Conservation (phyloP, 2,797 vertebrate genomes). For the Glossophaga mutica region DNA sequence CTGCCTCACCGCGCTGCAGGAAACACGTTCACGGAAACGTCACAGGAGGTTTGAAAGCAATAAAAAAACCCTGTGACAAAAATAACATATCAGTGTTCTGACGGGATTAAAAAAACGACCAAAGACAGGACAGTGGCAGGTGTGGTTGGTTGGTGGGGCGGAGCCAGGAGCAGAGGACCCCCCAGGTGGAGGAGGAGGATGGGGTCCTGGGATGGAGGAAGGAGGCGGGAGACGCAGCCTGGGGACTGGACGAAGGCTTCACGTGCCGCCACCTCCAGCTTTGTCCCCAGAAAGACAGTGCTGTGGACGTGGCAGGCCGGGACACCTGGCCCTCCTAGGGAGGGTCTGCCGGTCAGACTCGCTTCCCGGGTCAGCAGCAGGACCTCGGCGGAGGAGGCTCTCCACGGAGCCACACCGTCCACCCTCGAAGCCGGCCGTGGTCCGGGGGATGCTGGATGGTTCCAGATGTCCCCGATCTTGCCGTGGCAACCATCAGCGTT, state of each 20-base stretch:
- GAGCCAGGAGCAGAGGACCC: neutral
- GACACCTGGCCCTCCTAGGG: neutral
- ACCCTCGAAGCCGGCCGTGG: rapidly evolving
- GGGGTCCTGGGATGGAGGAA: neutral
- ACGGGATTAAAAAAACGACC: neutral
- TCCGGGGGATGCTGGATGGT: rapidly evolving
- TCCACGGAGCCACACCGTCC: rapidly evolving
- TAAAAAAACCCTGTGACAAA: too few relatives aligned
- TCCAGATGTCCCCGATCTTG: neutral
- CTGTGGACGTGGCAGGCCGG: neutral
- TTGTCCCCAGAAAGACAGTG: neutral
- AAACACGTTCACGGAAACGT: rapidly evolving
- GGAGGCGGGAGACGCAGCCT: too few relatives aligned
- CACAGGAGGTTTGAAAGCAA: neutral
- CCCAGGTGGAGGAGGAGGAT: neutral
- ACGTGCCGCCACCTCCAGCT: neutral
- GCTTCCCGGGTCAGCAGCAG: rapidly evolving
- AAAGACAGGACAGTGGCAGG: neutral
- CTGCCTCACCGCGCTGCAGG: rapidly evolving
- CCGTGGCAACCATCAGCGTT: rapidly evolving
- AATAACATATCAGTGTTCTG: too few relatives aligned
- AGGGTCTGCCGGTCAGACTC: rapidly evolving
- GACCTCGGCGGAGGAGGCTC: neutral
- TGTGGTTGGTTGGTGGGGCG: rapidly evolving
- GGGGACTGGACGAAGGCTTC: neutral